These are phyloP conservation scores for Caenorhabditis afra DNA, from an alignment of 2,888 invertebrate species.

Conservation along the genomic window DNA sequence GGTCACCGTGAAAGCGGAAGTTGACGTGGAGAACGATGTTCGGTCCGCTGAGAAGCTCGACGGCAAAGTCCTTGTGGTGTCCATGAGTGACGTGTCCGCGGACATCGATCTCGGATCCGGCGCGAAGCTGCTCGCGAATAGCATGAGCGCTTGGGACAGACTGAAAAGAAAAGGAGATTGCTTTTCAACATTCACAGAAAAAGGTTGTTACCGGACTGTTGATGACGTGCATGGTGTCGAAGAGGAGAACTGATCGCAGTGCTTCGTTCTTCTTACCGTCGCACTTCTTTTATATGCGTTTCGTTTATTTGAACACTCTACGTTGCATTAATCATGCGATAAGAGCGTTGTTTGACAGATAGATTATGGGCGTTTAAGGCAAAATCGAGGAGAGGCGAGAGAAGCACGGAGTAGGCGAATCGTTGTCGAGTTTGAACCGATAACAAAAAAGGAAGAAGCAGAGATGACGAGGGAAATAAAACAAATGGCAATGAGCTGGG, in stretches of 20 bases:
- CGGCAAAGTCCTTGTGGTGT: conserved; percentile 71
- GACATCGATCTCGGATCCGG: conserved; percentile 64
- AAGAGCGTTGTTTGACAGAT: conserved; percentile 48
- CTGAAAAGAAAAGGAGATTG: conserved; percentile 45
- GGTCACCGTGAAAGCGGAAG: conserved; percentile 71
- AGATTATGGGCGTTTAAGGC: conserved; percentile 44
- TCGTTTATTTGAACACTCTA: conserved; percentile 45
- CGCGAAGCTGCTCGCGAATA: conserved; percentile 58
- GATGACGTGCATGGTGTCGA: conserved; percentile 61
- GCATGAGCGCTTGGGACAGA: conserved; percentile 61
- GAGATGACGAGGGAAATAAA: conserved; percentile 10
- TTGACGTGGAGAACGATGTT: conserved; percentile 71
- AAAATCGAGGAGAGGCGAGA: conserved; percentile 15
- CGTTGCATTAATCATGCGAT: conserved; percentile 58
- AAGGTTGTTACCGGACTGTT: conserved; percentile 61
- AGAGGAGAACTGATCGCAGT: conserved; percentile 3
- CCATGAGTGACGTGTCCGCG: conserved; percentile 65
- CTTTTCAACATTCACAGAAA: background rate
- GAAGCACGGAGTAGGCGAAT: conserved; percentile 5
- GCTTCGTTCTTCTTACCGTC: conserved; percentile 30
- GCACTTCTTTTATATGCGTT: conserved; percentile 29
- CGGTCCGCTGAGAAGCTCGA: conserved; percentile 73
- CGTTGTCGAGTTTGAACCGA: background rate
- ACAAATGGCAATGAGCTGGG: conserved; percentile 25
- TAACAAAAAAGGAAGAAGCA: conserved; percentile 1